Percentiles rank a stretch among this genome's conserved stretches.
phyloP scores from a whole-genome alignment of 2,797 vertebrate genomes.

The Amblyraja radiata region DNA sequence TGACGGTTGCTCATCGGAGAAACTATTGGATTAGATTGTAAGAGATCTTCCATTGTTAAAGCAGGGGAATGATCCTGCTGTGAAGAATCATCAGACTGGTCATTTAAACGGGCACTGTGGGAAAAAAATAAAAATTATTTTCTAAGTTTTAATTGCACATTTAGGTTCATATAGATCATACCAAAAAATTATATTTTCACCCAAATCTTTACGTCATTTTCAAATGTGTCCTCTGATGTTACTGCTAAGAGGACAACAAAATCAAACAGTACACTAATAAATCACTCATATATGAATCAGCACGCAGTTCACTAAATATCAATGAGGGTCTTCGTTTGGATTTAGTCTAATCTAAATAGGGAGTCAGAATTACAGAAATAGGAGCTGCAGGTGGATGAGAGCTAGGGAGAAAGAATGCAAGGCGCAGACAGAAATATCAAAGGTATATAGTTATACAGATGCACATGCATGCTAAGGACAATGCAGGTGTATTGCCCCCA shows the following conservation, averaged over 20 bases:
- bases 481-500: neutral
- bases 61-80: conserved; percentile 45
- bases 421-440: neutral
- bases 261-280: neutral
- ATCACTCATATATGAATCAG: too few relatives aligned
- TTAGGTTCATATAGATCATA: neutral
- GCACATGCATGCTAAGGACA: too few relatives aligned
- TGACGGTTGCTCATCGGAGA: conserved; percentile 43
- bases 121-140: conserved; percentile 41
- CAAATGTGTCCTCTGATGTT: too few relatives aligned
- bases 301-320: too few relatives aligned
- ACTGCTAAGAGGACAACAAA: neutral
- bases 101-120: conserved; percentile 47
- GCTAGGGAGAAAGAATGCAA: neutral
- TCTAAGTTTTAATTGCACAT: neutral
- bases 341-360: neutral
- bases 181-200: neutral
- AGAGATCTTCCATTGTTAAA: conserved; percentile 56
- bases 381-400: neutral
- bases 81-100: conserved; percentile 44
- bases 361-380: neutral
- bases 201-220: neutral
- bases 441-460: too few relatives aligned
- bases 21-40: conserved; percentile 45
- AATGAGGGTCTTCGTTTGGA: too few relatives aligned